phyloP scores from a whole-genome alignment of 1,140 invertebrate genomes.

The Oryctes rhinoceros region DNA sequence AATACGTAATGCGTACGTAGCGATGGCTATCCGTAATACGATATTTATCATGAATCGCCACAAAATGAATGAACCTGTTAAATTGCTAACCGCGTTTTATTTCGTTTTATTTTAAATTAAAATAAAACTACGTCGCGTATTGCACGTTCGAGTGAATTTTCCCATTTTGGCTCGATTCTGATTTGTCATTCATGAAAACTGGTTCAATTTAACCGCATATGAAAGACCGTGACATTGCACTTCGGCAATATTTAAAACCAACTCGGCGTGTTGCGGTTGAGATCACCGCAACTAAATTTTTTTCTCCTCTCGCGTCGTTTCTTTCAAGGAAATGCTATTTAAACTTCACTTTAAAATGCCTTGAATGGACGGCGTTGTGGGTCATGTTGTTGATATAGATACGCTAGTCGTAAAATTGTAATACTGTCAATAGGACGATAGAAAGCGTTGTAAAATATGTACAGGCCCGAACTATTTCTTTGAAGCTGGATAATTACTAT shows the following conservation, averaged over 20 bases:
- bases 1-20: too few relatives aligned
- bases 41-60: too few relatives aligned
- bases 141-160: conserved; percentile 25
- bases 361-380: too few relatives aligned
- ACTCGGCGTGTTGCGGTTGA: background rate
- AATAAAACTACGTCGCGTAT: conserved; percentile 2
- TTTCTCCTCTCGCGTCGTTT: background rate
- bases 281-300: background rate
- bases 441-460: too few relatives aligned
- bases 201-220: conserved; percentile 23
- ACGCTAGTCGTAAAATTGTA: too few relatives aligned
- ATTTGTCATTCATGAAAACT: conserved; percentile 34
- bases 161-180: conserved; percentile 16
- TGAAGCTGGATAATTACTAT: too few relatives aligned
- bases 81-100: background rate
- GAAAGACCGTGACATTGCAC: conserved; percentile 31
- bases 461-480: too few relatives aligned
- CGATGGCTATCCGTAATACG: too few relatives aligned
- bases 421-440: too few relatives aligned
- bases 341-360: too few relatives aligned
- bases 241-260: conserved; percentile 29
- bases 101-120: conserved; percentile 5
- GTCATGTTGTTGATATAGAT: too few relatives aligned
- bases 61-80: conserved; percentile 15
- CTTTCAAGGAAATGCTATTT: too few relatives aligned